Evolutionary conservation across 2,797 vertebrate species (phyloP), one percentile per base, ranked within the genome.

Genomic region (Sebastes trivittatus): DNA sequence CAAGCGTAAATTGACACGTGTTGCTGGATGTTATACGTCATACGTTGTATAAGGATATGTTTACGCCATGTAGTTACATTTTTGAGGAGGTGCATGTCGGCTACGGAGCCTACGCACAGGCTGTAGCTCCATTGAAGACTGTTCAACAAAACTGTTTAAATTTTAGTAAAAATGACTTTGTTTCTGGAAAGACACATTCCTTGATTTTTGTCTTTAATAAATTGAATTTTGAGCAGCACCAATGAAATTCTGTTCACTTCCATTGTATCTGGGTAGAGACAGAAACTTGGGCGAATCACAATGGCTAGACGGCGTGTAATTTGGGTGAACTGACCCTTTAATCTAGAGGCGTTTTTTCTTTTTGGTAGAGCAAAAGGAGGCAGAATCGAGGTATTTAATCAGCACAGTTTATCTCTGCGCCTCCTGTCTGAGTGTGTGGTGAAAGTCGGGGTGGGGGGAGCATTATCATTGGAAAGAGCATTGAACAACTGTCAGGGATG

Each of bases 401-500:
- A 81, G 85, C 36, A 2, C 78, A 73, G 80, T 86, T 81, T 72
- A 84, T 88, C 81, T 80, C 75, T 61, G 27, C n/a, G 55, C 77
- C 78, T 81, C 62, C 60, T 71, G 76, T 72, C 70, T 87, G 84
- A 74, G 46, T 62, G 80, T 82, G 78, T 22, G 60, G 58, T 69
- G 67, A 66, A 81, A 77, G 62, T 69, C 74, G 54, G 81, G 76
- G 29, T 63, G 77, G 85, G 63, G 88, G 87, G 64, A 70, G 90
- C 81, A 79, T 89, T 77, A 89, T 90, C 85, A 91, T 92, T 88
- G 93, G 89, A 82, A 82, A 79, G 88, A 91, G 85, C 92, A 93
- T 93, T 94, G 91, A 92, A 89, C 92, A 92, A 93, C 92, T 94
- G 93, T 95, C 93, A 93, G 89, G 81, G 83, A 92, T 82, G 87